These are phyloP conservation scores for Pheosia gnoma DNA, from an alignment of 2,888 invertebrate genomes.

Conservation along the genomic window DNA sequence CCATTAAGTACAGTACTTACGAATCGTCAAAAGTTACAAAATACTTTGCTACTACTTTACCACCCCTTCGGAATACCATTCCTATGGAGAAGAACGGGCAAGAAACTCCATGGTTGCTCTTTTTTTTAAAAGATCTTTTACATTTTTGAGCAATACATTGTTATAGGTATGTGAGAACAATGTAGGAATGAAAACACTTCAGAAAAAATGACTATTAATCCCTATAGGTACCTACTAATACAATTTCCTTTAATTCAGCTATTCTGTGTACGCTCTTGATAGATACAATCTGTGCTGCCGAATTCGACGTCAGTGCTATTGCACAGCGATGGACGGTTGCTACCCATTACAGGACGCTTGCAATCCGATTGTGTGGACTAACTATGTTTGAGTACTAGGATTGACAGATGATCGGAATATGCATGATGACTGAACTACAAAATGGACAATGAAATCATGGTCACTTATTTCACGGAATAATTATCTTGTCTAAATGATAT, in stretches of 20 bases:
- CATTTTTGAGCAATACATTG: too few species aligned
- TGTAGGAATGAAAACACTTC: slow-evolving; percentile 5
- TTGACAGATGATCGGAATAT: slow-evolving; percentile 5
- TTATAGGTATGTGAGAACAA: too few species aligned
- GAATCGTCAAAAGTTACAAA: too few species aligned
- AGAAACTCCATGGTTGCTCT: too few species aligned
- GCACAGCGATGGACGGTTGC: slow-evolving; percentile 34
- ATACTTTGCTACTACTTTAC: too few species aligned
- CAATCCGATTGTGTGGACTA: slow-evolving; percentile 48
- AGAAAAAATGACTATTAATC: slow-evolving; percentile 19
- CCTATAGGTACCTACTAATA: slow-evolving; percentile 19
- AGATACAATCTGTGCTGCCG: slow-evolving; percentile 38
- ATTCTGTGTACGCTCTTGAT: slow-evolving; percentile 32
- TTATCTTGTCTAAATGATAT: not conserved
- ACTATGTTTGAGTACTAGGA: slow-evolving; percentile 23
- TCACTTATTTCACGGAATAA: too few species aligned
- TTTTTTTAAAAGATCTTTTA: too few species aligned
- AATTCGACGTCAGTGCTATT: slow-evolving; percentile 39
- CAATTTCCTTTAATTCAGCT: slow-evolving; percentile 25
- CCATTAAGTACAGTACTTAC: too few species aligned
- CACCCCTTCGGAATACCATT: too few species aligned
- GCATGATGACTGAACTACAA: not conserved
- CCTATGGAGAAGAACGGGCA: too few species aligned
- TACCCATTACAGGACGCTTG: slow-evolving; percentile 45
- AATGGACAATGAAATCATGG: too few species aligned